A percentile compares a stretch with the other conserved stretches of the same genome.
phyloP scores from a whole-genome alignment of 2,888 invertebrate genomes.

The Trichopria drosophilae region DNA sequence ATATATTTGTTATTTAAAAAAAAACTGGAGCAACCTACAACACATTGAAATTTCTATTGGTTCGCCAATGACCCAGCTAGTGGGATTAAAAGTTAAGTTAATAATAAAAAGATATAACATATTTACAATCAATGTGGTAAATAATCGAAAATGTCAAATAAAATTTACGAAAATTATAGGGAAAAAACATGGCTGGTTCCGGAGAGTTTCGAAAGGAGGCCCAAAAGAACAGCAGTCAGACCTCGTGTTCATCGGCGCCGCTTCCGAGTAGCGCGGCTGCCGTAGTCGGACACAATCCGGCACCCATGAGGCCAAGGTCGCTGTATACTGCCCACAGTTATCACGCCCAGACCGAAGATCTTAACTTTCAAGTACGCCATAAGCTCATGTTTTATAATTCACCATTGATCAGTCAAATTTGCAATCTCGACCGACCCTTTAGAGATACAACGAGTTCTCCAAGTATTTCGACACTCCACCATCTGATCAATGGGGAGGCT shows the following conservation, averaged over 20 bases:
- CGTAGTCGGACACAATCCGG: slow-evolving; percentile 15
- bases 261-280: slow-evolving; percentile 44
- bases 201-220: slow-evolving; percentile 45
- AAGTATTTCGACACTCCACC: slow-evolving; percentile 53
- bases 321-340: slow-evolving; percentile 71
- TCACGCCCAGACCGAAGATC: slow-evolving; percentile 49
- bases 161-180: slow-evolving; percentile 24
- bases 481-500: slow-evolving; percentile 52
- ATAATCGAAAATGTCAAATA: slow-evolving; percentile 2
- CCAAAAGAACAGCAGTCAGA: slow-evolving; percentile 39
- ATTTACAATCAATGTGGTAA: no score
- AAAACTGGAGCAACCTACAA: no score
- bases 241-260: slow-evolving; percentile 38
- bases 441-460: slow-evolving; percentile 51
- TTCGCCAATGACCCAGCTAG: no score
- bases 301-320: slow-evolving; percentile 66
- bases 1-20: no score
- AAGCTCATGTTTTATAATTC: slow-evolving; percentile 9
- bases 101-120: no score
- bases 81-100: no score
- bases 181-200: slow-evolving; percentile 43
- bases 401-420: no score
- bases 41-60: no score
- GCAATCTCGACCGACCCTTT: no score
- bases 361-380: slow-evolving; percentile 46